Percentiles rank a stretch among this genome's conserved stretches.
Evolutionary conservation across 2,888 invertebrate genomes (phyloP).

Genomic region (Andrena praecox): DNA sequence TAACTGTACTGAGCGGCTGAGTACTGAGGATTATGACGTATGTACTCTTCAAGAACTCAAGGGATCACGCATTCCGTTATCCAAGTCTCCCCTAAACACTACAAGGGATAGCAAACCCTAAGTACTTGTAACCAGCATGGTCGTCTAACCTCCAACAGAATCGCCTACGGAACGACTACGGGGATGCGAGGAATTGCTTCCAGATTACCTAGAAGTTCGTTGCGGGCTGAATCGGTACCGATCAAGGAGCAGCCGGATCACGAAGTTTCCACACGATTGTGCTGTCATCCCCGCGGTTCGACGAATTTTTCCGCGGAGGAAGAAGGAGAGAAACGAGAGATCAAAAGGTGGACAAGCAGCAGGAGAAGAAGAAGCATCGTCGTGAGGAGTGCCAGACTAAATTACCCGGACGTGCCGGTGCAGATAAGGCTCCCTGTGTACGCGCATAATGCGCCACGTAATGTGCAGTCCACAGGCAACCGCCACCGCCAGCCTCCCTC

Average conservation of each 20-base stretch:
- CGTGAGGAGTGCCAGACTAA: slow-evolving; percentile 72
- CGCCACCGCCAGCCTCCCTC: slow-evolving; percentile 58
- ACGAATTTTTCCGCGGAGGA: slow-evolving; percentile 3
- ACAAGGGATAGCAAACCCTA: too few relatives aligned
- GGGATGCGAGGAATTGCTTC: too few relatives aligned
- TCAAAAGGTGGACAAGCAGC: slow-evolving; percentile 26
- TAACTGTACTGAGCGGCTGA: too few relatives aligned
- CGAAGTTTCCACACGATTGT: slow-evolving; percentile 2
- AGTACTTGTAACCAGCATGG: too few relatives aligned
- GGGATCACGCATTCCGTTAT: too few relatives aligned
- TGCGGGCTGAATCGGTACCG: not conserved
- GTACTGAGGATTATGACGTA: too few relatives aligned
- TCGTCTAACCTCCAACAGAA: too few relatives aligned
- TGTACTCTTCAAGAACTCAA: too few relatives aligned
- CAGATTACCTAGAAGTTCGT: too few relatives aligned
- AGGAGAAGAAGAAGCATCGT: slow-evolving; percentile 59
- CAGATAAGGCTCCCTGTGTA: slow-evolving; percentile 79
- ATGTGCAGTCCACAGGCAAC: slow-evolving; percentile 75
- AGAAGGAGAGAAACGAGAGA: slow-evolving; percentile 5
- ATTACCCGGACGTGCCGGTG: slow-evolving; percentile 78
- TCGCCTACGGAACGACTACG: too few relatives aligned
- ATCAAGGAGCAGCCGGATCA: not conserved
- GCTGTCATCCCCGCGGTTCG: slow-evolving; percentile 1
- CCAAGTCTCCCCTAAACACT: too few relatives aligned
- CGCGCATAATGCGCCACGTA: slow-evolving; percentile 79